Base-by-base conservation (phyloP, 2,888 invertebrate species). In the Hypomecis punctinalis region DNA sequence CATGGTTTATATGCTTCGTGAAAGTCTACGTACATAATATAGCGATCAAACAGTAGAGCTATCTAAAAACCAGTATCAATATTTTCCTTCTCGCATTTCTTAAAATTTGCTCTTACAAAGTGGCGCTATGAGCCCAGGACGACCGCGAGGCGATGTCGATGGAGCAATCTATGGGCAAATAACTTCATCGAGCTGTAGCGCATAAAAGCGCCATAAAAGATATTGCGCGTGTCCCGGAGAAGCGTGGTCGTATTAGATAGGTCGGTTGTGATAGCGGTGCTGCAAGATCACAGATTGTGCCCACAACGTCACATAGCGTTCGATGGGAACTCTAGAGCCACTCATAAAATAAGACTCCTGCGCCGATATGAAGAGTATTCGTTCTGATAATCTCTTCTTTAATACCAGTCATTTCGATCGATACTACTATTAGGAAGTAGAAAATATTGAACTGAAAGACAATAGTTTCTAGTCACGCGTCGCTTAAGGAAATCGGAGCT, bases 341-440 rank as follows among this genome's bases (percentile, higher is more conserved):
- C 76, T 79, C 83, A 83, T 89, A 88, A 86, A 88, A 87, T 82
- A 83, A 72, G 70, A 76, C 79, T 76, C 72, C 66, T 68, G 69
- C 75, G 71, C 71, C 72, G 76, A 78, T 77, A 79, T 79, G 76
- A 78, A 74, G 73, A 76, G 80, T 83, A 81, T 83, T 81, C 83
- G 78, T 77, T 76, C 58, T 82, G 81, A 84, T 84, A 83, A 84
- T 78, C 74, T 79, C 75, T 72, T 71, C 63, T 74, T 72, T 77
- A 75, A 78, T 79, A 73, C 73, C 73, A 62, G 69, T 79, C 71
- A 79, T 82, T 81, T 80, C 73, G 79, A 76, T 73, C 68, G 70
- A 74, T 71, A 71, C 68, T 71, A 76, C 68, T 68, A 69, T 78
- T 79, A 78, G 78, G 82, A 82, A 80, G 78, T 79, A 71, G 76